Conservation (phyloP, 2,113 vertebrate species). For the Lepisosteus oculatus region DNA sequence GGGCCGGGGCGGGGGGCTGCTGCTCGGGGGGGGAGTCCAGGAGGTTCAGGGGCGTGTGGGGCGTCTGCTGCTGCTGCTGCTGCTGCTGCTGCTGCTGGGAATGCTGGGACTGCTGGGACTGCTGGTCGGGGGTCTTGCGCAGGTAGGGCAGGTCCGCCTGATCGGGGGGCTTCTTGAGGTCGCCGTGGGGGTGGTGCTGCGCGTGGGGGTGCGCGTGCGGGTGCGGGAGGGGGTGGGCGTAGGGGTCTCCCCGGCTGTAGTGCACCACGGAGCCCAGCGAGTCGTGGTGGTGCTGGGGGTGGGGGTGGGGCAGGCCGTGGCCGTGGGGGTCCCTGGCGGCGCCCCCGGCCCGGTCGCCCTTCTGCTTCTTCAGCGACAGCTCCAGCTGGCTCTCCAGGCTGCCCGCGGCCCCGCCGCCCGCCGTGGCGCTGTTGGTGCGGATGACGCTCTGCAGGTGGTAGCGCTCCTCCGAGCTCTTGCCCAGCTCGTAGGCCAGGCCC, state of each 20-base stretch:
- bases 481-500: slow-evolving; percentile 67
- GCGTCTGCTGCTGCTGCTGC: slow-evolving; percentile 48
- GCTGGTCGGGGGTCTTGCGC: slow-evolving; percentile 60
- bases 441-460: slow-evolving; percentile 92
- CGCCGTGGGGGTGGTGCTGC: slow-evolving; percentile 61
- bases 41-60: slow-evolving; percentile 63
- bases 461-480: slow-evolving; percentile 72
- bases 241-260: slow-evolving; percentile 74
- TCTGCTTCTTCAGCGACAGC: slow-evolving; percentile 77
- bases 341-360: slow-evolving; percentile 62
- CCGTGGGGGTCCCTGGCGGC: slow-evolving; percentile 32
- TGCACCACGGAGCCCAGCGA: slow-evolving; percentile 84
- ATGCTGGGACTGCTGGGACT: slow-evolving; percentile 43
- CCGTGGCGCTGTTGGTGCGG: slow-evolving; percentile 80
- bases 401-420: slow-evolving; percentile 47
- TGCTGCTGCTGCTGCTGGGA: slow-evolving; percentile 18
- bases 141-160: slow-evolving; percentile 68
- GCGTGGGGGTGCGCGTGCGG: slow-evolving; percentile 61
- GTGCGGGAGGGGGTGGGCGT: slow-evolving; percentile 61
- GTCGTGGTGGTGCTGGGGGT: slow-evolving; percentile 62
- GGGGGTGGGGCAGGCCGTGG: slow-evolving; percentile 62
- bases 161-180: slow-evolving; percentile 74
- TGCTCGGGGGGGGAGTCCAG: slow-evolving; percentile 73
- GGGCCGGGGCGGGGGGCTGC: slow-evolving; percentile 49
- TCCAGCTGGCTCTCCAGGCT: slow-evolving; percentile 79